Evolutionary conservation across 1,140 invertebrate species (phyloP).

Genomic region (Hestina assimilis): DNA sequence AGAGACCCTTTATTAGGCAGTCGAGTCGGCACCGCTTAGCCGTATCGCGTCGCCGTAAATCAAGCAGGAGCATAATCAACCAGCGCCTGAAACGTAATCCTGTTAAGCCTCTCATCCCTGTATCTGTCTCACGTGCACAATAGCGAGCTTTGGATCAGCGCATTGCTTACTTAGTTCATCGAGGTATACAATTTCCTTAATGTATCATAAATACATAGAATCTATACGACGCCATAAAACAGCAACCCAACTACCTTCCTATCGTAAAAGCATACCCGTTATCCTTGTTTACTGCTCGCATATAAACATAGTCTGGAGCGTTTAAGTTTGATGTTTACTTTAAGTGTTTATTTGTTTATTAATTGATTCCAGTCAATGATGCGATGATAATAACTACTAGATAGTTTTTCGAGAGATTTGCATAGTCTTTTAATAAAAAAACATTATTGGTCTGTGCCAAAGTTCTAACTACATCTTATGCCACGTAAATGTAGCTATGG

Average conservation of each 20-base stretch:
- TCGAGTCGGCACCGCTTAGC: constrained; percentile 47
- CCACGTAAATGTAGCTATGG: too few species aligned
- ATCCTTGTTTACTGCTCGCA: constrained; percentile 59
- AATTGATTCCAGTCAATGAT: constrained; percentile 1
- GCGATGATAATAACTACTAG: too few species aligned
- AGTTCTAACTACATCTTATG: too few species aligned
- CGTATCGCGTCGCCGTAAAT: constrained; percentile 73
- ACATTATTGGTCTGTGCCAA: too few species aligned
- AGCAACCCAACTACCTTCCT: constrained; percentile 44
- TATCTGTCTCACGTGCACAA: constrained; percentile 64
- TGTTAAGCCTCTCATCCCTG: constrained; percentile 60
- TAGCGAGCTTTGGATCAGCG: constrained; percentile 48
- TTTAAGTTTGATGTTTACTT: constrained; percentile 39
- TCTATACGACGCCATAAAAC: constrained; percentile 57
- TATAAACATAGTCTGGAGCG: constrained; percentile 36
- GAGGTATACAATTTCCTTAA: constrained; percentile 40
- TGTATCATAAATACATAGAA: constrained; percentile 47
- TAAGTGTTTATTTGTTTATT: constrained; percentile 19
- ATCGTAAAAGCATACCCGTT: constrained; percentile 58
- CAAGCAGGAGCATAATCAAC: constrained; percentile 71
- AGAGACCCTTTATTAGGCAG: constrained; percentile 46
- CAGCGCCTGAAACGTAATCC: constrained; percentile 60
- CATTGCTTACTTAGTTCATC: constrained; percentile 37
- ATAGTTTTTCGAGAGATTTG: too few species aligned
- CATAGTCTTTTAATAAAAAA: too few species aligned